Evolutionary conservation across 2,113 vertebrate species (phyloP), one percentile per base, ranked within the genome.

Genomic region (Chloebia gouldiae): DNA sequence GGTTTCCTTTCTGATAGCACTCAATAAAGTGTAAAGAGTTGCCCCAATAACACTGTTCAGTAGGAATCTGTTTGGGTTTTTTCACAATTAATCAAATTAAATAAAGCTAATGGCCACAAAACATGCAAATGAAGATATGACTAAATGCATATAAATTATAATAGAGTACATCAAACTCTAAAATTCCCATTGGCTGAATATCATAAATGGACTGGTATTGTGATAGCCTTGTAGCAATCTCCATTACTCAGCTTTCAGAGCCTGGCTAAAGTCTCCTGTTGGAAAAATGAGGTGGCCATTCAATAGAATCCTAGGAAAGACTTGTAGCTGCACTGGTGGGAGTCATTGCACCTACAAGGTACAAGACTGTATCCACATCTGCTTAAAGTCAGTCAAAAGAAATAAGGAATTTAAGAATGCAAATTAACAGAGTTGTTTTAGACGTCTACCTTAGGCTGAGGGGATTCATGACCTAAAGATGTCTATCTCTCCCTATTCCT

Each of bases 1-100:
- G 2, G 0, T 45, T 92, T 81, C 65, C 78, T 45, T 92, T 81
- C 65, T 81, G 79, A 40, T 11, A 37, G 15, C 5, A 65, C 21
- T 49, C 49, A 65, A 42, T n/a, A 54, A 81, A 73, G 4, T 1
- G 0, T 15, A 31, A 81, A 56, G 18, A 35, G 5, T 37, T 79
- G 7, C 31, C 15, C 15, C 20, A 64, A 17, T 54, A 61, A 50
- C 9, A 64, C 17, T 54, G 10, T 33, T 88, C 27, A 45, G 31
- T 22, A 65, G 16, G 18, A 18, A 54, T 54, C 1, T 0, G 2
- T 47, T 56, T 42, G 3, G 2, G 0, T 25, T 49, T 53, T 60
- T 51, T 25, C 18, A 25, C 12, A 49, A 7, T n/a, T 0, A 83
- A 59, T 54, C 13, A 50, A 45, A 61, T 61, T 45, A 63, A 76